phyloP scores from a whole-genome alignment of 2,888 invertebrate species.

The Petrolisthes cinctipes region DNA sequence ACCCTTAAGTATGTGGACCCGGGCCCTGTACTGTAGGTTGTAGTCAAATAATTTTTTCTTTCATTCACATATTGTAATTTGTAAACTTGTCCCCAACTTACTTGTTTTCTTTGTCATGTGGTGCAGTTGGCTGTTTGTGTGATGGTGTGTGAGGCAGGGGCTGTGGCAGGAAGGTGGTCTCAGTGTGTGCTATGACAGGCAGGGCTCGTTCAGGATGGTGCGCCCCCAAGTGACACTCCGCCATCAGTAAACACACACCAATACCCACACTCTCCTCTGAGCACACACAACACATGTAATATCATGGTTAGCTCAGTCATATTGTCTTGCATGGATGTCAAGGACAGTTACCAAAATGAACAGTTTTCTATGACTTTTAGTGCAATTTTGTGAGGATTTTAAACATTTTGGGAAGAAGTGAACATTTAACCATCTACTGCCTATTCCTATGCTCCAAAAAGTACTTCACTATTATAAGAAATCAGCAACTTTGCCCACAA shows the following conservation, averaged over 20 bases:
- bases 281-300: neutral
- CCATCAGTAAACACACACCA: constrained; percentile 59
- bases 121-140: constrained; percentile 54
- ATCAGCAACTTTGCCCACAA: neutral
- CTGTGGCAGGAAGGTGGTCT: constrained; percentile 63
- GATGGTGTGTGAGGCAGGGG: constrained; percentile 62
- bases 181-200: constrained; percentile 56
- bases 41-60: neutral
- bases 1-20: neutral
- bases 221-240: constrained; percentile 50
- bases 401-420: too few relatives aligned
- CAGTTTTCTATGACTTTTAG: too few relatives aligned
- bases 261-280: constrained; percentile 64
- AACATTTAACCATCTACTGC: too few relatives aligned
- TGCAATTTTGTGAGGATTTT: too few relatives aligned
- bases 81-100: constrained; percentile 15
- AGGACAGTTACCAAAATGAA: neutral
- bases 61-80: neutral
- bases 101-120: constrained; percentile 56
- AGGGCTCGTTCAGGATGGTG: constrained; percentile 56
- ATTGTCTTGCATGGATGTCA: neutral
- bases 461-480: neutral
- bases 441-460: too few relatives aligned
- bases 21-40: neutral
- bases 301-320: neutral